These are phyloP conservation scores for Naso thynnoides DNA, from an alignment of 2,797 vertebrate genomes.

Conservation along the genomic window DNA sequence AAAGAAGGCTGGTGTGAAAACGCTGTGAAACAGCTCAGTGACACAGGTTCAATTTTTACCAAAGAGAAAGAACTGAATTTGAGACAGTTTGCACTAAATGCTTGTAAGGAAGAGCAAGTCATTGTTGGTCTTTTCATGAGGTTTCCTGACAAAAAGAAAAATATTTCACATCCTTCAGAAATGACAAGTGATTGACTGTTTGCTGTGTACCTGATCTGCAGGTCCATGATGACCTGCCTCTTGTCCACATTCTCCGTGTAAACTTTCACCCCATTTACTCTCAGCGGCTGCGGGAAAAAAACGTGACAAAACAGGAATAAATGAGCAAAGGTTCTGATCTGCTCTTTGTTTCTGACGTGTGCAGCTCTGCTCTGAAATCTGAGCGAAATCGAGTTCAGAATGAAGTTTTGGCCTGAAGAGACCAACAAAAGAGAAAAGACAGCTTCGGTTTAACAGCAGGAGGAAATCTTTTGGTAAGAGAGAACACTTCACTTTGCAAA, in stretches of 20 bases:
- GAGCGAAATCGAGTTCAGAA: neutral
- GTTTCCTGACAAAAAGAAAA: neutral
- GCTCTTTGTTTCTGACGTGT: too few species aligned
- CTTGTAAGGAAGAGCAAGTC: neutral
- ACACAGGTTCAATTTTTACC: too few species aligned
- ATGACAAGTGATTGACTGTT: neutral
- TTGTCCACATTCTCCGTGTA: constrained; percentile 99
- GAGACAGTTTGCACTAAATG: neutral
- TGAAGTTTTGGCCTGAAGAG: neutral
- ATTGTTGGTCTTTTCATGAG: neutral
- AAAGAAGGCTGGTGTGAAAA: too few species aligned
- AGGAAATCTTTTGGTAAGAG: neutral
- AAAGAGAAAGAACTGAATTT: too few species aligned
- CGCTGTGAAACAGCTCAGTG: too few species aligned
- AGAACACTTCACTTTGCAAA: neutral
- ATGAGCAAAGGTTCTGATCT: neutral
- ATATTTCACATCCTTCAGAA: neutral
- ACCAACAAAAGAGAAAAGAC: neutral
- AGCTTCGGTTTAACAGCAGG: neutral
- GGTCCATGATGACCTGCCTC: constrained; percentile 97
- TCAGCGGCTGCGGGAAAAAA: constrained; percentile 87
- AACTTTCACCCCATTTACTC: constrained; percentile 97
- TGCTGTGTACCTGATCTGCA: constrained; percentile 92
- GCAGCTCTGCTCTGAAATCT: neutral
- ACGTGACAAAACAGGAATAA: neutral